Evolutionary conservation across 2,113 vertebrate genomes (phyloP), one percentile per base, ranked within the genome.

Genomic region (Spea multiplicata): DNA sequence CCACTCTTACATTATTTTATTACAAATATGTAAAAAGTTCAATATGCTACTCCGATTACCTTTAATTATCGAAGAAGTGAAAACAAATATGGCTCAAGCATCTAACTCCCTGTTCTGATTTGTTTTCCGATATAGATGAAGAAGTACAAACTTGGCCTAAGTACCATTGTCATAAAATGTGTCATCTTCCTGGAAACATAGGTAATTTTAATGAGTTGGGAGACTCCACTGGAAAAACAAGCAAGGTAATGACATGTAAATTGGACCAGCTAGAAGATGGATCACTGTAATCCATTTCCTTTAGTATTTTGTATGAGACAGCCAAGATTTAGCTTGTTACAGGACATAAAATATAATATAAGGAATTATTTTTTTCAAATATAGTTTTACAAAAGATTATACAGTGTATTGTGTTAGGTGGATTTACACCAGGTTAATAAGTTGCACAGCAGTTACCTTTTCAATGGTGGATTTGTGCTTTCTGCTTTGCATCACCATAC

Each of bases 211-310:
- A 83, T 85, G 77, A 84, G 83, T 81, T 84, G 83, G 55, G 76
- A 85, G 84, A 82, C 75, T 69, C 76, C 86, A 85, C 83, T 30
- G 48, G 82, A 87, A 88, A 76, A 79, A 86, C 45, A 82, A 75
- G 83, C 75, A 86, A 73, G 83, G 76, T 83, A 82, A 83, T 84
- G 83, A 82, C 16, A 84, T 84, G 87, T 85, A 86, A 85, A 88
- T 86, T 44, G 68, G 74, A 76, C 76, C 46, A 75, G 83, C 71
- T 84, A 75, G 16, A 48, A 3, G 83, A 59, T 83, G 71, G 78
- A 80, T 80, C 71, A 73, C 78, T 74, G 71, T 71, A 68, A 73
- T 80, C 78, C 78, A 80, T 68, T 68, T 74, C 78, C 73, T 80
- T 80, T 80, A 73, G 71, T 74, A 66, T 74, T 80, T 74, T 66